phyloP scores from a whole-genome alignment of 1,140 invertebrate species.

The Trichonephila clavata region DNA sequence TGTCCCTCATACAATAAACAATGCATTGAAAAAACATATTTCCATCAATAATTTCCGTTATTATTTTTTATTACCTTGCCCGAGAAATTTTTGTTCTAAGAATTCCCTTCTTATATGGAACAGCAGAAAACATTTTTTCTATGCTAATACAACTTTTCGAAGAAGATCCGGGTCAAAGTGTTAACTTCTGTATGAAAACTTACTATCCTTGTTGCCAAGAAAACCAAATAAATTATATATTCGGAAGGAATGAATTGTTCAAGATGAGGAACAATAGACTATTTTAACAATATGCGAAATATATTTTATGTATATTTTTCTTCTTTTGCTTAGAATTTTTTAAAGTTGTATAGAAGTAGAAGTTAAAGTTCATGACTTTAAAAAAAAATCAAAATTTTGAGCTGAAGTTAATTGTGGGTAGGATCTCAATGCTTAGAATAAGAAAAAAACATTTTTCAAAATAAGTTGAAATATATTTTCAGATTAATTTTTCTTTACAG shows the following conservation, averaged over 20 bases:
- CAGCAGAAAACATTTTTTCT: background rate
- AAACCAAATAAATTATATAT: background rate
- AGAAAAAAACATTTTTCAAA: too few relatives aligned
- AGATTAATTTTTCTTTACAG: too few relatives aligned
- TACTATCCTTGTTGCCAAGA: background rate
- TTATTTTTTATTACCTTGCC: background rate
- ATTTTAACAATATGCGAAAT: background rate
- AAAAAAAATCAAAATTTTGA: background rate
- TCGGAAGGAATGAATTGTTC: background rate
- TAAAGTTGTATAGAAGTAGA: background rate
- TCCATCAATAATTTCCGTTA: background rate
- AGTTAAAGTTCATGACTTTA: background rate
- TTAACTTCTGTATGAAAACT: background rate
- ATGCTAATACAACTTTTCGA: background rate
- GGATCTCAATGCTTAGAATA: too few relatives aligned
- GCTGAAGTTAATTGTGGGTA: too few relatives aligned
- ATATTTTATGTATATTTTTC: background rate
- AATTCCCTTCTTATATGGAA: background rate
- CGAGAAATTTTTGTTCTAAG: background rate
- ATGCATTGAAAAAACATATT: background rate
- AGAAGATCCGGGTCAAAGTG: constrained; percentile 22
- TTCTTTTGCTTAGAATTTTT: background rate
- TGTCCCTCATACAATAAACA: background rate
- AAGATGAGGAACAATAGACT: background rate
- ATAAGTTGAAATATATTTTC: too few relatives aligned